Base-by-base conservation (phyloP, 2,888 invertebrate genomes). In the Ctenicera cuprea region DNA sequence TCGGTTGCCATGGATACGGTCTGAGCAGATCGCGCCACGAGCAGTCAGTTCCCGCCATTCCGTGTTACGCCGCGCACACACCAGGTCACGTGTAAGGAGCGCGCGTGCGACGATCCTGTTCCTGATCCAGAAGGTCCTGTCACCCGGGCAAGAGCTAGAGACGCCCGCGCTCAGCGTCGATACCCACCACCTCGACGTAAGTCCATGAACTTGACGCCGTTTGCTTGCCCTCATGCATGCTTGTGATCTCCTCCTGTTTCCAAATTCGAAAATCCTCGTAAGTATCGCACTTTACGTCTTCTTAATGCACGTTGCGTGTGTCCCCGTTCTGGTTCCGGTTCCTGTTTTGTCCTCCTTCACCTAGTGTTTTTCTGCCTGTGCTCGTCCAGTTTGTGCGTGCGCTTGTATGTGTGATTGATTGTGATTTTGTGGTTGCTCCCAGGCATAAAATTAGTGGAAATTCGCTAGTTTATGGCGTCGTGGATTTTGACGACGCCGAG, bases 61-160 rank as follows among this genome's bases (percentile, higher is more conserved):
- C 84, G 85, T 84, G 84, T 84, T 78, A 85, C 85, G 85, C 83
- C 86, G 87, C 87, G 87, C 84, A 85, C 83, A 85, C 86, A 87
- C 87, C 87, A 82, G 82, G 83, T 84, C 84, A 83, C 84, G 84
- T 84, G 85, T 81, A 83, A 80, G 76, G 78, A 80, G 79, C 81
- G 82, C 82, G 83, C 84, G 85, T 83, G 83, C 84, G 84, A 83
- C 84, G 83, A 83, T 83, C 82, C 82, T 81, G 80, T 81, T 81
- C 81, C 81, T 79, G 80, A 76, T 73, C 76, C 82, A 77, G 75
- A 76, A 80, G 81, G 82, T 84, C 81, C 83, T 80, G 79, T 79
- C 80, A 82, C 83, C 83, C 85, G 83, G 84, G 84, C 84, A 82
- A 83, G 78, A 82, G 79, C 80, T 77, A 78, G 79, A 80, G 77